Conservation (phyloP, 2,888 invertebrate genomes). For the Caenorhabditis sp. region DNA sequence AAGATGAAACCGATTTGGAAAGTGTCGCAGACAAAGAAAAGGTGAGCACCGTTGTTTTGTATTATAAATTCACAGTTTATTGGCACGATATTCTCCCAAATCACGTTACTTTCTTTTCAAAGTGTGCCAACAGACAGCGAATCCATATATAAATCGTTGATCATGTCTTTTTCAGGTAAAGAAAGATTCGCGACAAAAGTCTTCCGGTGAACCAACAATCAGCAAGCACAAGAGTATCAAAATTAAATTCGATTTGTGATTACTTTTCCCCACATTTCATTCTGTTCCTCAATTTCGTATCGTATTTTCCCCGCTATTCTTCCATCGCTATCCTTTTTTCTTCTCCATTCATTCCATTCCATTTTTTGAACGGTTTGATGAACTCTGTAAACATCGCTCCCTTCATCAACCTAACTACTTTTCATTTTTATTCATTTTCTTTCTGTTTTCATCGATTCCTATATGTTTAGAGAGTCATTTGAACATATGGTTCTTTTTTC, state of each 20-base stretch:
- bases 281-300: background rate
- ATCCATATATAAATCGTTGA: too few species aligned
- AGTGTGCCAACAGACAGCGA: too few species aligned
- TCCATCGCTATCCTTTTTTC: background rate
- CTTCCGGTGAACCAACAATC: background rate
- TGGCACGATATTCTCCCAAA: too few species aligned
- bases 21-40: conserved; percentile 30
- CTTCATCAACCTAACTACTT: conserved; percentile 6
- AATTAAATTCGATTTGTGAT: conserved; percentile 58
- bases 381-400: background rate
- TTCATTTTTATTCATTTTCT: conserved; percentile 31
- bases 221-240: conserved; percentile 50
- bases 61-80: too few species aligned
- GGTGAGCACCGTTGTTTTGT: background rate
- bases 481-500: background rate
- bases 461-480: background rate
- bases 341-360: background rate
- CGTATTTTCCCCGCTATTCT: conserved; percentile 4
- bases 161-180: conserved; percentile 2
- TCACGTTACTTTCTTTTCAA: too few species aligned
- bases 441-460: conserved; percentile 9
- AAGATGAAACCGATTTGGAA: conserved; percentile 47
- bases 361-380: conserved; percentile 1
- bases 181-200: conserved; percentile 15
- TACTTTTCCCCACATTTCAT: background rate